phyloP scores from a whole-genome alignment of 2,113 vertebrate species.

The Cebidichthys violaceus region DNA sequence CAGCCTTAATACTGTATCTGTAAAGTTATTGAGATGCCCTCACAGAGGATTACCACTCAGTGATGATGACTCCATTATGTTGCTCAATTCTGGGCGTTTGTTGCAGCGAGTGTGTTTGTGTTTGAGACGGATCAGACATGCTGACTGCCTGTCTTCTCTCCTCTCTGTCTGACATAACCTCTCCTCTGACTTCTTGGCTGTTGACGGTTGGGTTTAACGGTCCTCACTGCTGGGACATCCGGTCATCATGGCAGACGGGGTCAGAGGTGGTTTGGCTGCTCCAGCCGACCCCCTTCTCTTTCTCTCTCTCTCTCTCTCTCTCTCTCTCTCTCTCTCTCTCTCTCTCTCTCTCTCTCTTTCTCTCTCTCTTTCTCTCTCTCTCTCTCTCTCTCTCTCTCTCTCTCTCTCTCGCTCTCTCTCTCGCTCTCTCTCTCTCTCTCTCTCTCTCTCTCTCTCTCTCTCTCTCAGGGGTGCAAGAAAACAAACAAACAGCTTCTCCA shows the following conservation, averaged over 20 bases:
- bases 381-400: too few relatives aligned
- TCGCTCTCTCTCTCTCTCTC: background rate
- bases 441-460: background rate
- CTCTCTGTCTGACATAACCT: constrained; percentile 21
- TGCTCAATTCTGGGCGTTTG: constrained; percentile 35
- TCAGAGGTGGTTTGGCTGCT: constrained; percentile 42
- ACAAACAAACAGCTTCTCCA: constrained; percentile 55
- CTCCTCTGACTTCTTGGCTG: constrained; percentile 4
- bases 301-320: background rate
- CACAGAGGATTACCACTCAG: constrained; percentile 12
- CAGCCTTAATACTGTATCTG: background rate
- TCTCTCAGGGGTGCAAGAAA: constrained; percentile 30
- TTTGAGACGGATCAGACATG: constrained; percentile 13
- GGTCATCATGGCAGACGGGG: constrained; percentile 12
- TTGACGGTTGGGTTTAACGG: background rate
- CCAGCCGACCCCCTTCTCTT: background rate
- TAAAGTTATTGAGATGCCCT: background rate
- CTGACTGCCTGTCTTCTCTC: constrained; percentile 13
- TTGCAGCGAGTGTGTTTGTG: constrained; percentile 14
- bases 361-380: background rate
- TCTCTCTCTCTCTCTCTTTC: background rate
- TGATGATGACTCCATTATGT: background rate
- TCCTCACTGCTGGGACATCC: background rate
- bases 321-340: too few relatives aligned
- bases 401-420: background rate